Evolutionary conservation across 1,140 invertebrate genomes (phyloP), one percentile per base, ranked within the genome.

Genomic region (Chironomus striatipennis): DNA sequence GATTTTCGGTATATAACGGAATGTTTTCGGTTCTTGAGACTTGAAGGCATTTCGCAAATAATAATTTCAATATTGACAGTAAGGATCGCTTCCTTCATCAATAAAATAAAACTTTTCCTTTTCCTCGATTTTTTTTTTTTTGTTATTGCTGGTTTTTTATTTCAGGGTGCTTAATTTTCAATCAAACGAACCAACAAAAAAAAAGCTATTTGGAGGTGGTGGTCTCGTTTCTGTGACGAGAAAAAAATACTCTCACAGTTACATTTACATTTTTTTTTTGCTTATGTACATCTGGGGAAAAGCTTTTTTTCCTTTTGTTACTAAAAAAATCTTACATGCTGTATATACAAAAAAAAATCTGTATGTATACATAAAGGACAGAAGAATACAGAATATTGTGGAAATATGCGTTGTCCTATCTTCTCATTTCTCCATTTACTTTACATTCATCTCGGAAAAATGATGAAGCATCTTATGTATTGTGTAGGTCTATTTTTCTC

Each of bases 151-250:
- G 10, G 42, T 2, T 15, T 47, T 47, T n/a, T n/a, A n/a, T n/a
- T 47, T 57, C 47, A 15, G 9, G 47, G 47, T 57, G 47, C 47
- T 57, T 57, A 57, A 57, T 57, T 57, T 57, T 57, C 47, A 57
- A 57, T 57, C 47, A 57, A 57, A 57, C 12, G 47, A n/a, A 57
- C 12, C 12, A 57, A n/a, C 5, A n/a, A n/a, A 12, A n/a, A 57
- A 57, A 10, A 12, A 57, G 24, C 24, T 15, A 57, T n/a, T 12
- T 47, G 43, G 12, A 57, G 47, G 47, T 57, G 47, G 47, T 57
- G 47, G 8, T 57, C 47, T 57, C 12, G n/a, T 57, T 57, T 57
- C n/a, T 15, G 47, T 57, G 47, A 57, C 47, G 47, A 57, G 47
- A 57, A 57, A n/a, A 57, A n/a, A 57, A 15, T 1, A 57, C 43